A percentile compares a stretch with the other conserved stretches of the same genome.
Conservation (phyloP, 2,797 vertebrate species). For the Poliocrania exsul region DNA sequence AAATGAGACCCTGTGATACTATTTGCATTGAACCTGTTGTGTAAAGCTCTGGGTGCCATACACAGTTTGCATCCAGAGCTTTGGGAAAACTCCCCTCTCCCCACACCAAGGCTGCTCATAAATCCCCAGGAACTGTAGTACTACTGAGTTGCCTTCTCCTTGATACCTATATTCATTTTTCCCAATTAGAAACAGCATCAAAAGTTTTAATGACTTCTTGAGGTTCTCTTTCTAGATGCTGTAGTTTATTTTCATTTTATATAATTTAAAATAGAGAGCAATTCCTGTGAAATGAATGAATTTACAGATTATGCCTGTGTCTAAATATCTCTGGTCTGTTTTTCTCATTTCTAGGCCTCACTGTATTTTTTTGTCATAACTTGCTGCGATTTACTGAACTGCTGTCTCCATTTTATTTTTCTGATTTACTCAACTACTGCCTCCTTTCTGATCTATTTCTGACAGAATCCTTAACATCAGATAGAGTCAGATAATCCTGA, state of each 20-base stretch:
- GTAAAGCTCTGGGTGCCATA: not conserved
- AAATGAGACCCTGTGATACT: not conserved
- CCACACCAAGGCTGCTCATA: not conserved
- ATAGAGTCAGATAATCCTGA: not conserved
- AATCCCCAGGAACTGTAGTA: not conserved
- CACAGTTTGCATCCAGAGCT: not conserved
- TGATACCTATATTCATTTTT: fast-evolving
- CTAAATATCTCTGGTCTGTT: not conserved
- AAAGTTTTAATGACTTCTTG: not conserved
- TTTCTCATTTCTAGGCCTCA: not conserved
- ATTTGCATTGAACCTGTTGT: not conserved
- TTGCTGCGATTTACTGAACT: not conserved
- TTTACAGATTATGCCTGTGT: not conserved
- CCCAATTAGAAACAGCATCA: not conserved
- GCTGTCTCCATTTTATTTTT: not conserved
- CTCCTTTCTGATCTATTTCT: not conserved
- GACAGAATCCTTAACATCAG: not conserved
- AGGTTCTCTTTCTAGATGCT: not conserved
- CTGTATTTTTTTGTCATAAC: not conserved
- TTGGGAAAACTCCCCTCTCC: not conserved
- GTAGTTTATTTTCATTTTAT: not conserved
- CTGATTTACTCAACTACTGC: not conserved
- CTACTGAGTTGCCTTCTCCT: not conserved
- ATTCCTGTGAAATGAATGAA: not conserved
- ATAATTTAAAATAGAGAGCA: not conserved